These are phyloP conservation scores for Aradophagus sp. DNA, from an alignment of 1,140 invertebrate genomes.

Conservation along the genomic window DNA sequence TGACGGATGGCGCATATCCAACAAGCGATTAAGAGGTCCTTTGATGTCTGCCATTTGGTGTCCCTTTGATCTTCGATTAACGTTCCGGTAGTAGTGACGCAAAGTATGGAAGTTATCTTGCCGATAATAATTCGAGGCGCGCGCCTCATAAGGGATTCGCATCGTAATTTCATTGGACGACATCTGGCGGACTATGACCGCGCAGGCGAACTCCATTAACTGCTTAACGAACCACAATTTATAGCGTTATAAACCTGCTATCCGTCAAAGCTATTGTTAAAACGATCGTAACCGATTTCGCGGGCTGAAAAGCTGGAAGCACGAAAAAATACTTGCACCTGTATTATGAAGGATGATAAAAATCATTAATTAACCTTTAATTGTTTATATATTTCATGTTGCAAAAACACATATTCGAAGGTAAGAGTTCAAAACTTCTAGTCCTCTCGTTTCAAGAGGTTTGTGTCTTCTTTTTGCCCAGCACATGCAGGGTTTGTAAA, in stretches of 20 bases:
- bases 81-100: slow-evolving; percentile 40
- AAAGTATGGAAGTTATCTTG: slow-evolving; percentile 61
- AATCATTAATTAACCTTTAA: too few relatives aligned
- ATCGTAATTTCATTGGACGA: slow-evolving; percentile 58
- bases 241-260: slow-evolving; percentile 61
- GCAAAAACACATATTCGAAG: too few relatives aligned
- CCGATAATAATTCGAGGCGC: slow-evolving; percentile 64
- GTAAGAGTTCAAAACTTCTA: too few relatives aligned
- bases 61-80: slow-evolving; percentile 55
- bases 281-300: slow-evolving; percentile 17
- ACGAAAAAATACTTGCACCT: too few relatives aligned
- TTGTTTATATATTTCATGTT: too few relatives aligned
- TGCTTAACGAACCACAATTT: slow-evolving; percentile 67
- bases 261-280: slow-evolving; percentile 37
- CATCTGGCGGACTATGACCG: slow-evolving; percentile 45
- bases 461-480: too few relatives aligned
- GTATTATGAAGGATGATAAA: too few relatives aligned
- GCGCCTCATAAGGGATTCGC: slow-evolving; percentile 53
- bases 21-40: slow-evolving; percentile 49
- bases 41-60: slow-evolving; percentile 46
- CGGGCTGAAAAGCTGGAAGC: too few relatives aligned
- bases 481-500: too few relatives aligned
- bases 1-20: slow-evolving; percentile 21
- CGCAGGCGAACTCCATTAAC: slow-evolving; percentile 63
- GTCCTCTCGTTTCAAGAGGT: too few relatives aligned